Evolutionary conservation across 1,140 invertebrate species (phyloP).

Genomic region (Lasaia peninsularis): DNA sequence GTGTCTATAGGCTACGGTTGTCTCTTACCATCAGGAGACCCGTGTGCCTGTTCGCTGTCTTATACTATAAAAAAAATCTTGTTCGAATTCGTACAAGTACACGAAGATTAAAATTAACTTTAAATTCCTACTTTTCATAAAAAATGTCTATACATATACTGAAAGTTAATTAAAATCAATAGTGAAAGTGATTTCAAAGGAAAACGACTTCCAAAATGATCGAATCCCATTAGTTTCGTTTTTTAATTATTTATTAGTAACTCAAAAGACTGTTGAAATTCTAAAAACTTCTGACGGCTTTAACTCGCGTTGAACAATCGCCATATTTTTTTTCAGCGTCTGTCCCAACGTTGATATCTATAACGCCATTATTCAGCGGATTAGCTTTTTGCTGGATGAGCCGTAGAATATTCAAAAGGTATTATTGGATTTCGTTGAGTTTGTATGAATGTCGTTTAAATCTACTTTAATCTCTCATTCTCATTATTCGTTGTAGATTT

Average conservation of each 20-base stretch:
- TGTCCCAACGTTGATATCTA: slow-evolving; percentile 68
- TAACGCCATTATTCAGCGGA: slow-evolving; percentile 73
- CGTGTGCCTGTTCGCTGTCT: no score
- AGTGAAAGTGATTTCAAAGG: no score
- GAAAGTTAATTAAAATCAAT: no score
- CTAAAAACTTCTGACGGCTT: slow-evolving; percentile 8
- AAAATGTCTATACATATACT: no score
- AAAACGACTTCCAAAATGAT: no score
- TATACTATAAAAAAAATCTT: no score
- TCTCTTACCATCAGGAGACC: no score
- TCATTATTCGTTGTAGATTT: slow-evolving; percentile 31
- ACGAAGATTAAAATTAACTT: no score
- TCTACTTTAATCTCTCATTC: slow-evolving; percentile 31
- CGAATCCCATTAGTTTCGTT: background rate
- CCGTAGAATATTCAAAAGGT: slow-evolving; percentile 71
- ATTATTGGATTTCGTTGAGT: slow-evolving; percentile 67
- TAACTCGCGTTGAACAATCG: slow-evolving; percentile 40
- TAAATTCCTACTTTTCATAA: no score
- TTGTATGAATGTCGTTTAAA: slow-evolving; percentile 42
- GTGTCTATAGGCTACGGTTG: no score
- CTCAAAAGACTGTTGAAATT: background rate
- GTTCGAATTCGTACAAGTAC: no score
- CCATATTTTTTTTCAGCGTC: slow-evolving; percentile 64
- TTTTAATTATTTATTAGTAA: slow-evolving; percentile 9
- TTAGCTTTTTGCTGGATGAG: slow-evolving; percentile 71